phyloP scores from a whole-genome alignment of 53 echinoderm and acorn worm genomes.

The Henricia sp. region DNA sequence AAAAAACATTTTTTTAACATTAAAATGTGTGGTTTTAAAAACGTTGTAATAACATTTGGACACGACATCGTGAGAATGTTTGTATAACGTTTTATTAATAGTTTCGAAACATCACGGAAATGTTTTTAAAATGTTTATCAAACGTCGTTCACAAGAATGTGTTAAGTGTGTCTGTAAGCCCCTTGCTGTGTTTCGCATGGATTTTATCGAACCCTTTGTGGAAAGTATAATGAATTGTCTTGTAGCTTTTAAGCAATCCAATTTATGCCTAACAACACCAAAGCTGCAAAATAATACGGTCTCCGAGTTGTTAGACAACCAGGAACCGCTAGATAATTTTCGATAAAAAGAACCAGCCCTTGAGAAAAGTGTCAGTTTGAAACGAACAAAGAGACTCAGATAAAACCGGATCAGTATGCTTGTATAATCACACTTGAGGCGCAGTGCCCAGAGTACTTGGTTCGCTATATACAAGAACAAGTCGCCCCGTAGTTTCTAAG shows the following conservation, averaged over 20 bases:
- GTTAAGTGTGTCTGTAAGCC: slow-evolving; percentile 5
- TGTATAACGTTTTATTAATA: too few species aligned
- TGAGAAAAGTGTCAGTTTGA: slow-evolving; percentile 34
- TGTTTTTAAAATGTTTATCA: too few species aligned
- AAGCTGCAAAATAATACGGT: slow-evolving; percentile 16
- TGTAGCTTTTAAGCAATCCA: background rate
- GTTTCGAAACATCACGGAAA: too few species aligned
- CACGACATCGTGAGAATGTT: too few species aligned
- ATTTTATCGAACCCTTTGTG: background rate
- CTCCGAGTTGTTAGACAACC: slow-evolving; percentile 15
- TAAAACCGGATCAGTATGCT: slow-evolving; percentile 47
- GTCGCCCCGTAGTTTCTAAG: slow-evolving; percentile 42
- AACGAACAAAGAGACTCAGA: slow-evolving; percentile 24
- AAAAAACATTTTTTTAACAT: too few species aligned
- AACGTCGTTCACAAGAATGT: slow-evolving; percentile 30
- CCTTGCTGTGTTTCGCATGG: background rate
- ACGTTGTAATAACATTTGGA: too few species aligned
- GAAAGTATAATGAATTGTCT: background rate
- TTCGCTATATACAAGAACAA: slow-evolving; percentile 37
- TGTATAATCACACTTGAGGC: slow-evolving; percentile 55
- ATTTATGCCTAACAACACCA: slow-evolving; percentile 18
- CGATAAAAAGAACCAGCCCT: background rate
- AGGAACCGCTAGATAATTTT: background rate
- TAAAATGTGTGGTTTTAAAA: too few species aligned
- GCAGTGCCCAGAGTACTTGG: slow-evolving; percentile 20